Conservation (phyloP, 2,113 vertebrate genomes). For the Dasyornis broadbenti region DNA sequence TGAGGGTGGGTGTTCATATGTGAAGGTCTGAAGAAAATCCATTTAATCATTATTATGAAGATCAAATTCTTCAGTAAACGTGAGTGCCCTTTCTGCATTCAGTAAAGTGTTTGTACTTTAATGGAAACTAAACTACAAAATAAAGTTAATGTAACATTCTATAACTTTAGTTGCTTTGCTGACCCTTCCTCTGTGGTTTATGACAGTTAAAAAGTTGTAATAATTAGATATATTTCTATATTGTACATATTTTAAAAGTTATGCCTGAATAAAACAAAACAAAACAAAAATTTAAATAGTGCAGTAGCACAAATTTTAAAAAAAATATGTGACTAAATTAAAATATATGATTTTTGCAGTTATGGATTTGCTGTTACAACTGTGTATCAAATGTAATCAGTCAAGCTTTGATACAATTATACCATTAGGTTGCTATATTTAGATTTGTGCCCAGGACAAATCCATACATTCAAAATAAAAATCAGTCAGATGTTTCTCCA, state of each 20-base stretch:
- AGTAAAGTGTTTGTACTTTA: neutral
- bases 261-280: neutral
- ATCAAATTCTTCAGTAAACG: slow-evolving; percentile 22
- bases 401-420: neutral
- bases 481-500: neutral
- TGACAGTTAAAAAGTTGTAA: neutral
- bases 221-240: neutral
- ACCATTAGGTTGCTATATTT: neutral
- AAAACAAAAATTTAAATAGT: neutral
- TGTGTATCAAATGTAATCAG: neutral
- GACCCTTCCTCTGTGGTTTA: neutral
- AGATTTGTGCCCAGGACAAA: neutral
- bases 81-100: neutral
- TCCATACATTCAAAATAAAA: neutral
- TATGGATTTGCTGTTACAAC: neutral
- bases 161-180: neutral
- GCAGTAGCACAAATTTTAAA: neutral
- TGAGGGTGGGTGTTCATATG: neutral
- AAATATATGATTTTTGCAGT: neutral
- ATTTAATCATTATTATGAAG: slow-evolving; percentile 14
- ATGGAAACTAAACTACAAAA: neutral
- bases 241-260: neutral
- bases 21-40: neutral
- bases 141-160: neutral
- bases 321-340: neutral